Evolutionary conservation across 2,888 invertebrate genomes (phyloP).

Genomic region (Amblyteles armatorius): DNA sequence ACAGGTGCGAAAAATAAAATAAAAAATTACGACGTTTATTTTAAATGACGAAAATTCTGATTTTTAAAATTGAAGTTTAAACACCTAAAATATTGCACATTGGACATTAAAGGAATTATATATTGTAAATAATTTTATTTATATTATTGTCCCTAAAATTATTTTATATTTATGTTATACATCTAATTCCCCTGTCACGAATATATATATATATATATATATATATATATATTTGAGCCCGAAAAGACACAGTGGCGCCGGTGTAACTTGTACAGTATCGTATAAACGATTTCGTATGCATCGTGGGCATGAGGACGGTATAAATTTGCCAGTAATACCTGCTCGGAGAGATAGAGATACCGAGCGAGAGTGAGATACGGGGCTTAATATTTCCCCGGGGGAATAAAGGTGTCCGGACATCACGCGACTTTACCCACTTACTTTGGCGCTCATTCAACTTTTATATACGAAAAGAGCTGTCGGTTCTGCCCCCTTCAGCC

Average conservation of each 20-base stretch:
- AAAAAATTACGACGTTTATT: no score
- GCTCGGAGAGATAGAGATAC: background rate
- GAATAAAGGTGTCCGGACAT: slow-evolving; percentile 34
- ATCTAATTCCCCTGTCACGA: no score
- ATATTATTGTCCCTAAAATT: no score
- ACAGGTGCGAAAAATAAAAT: no score
- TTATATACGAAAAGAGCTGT: slow-evolving; percentile 24
- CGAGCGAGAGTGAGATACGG: slow-evolving; percentile 2
- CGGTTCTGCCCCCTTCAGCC: background rate
- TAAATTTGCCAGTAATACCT: slow-evolving; percentile 9
- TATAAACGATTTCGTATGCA: background rate
- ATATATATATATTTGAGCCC: background rate
- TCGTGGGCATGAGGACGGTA: background rate
- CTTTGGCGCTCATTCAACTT: slow-evolving; percentile 57
- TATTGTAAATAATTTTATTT: no score
- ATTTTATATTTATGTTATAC: no score
- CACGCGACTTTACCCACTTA: slow-evolving; percentile 50
- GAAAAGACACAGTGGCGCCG: background rate
- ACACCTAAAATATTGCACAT: no score
- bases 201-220: no score
- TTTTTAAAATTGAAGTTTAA: no score
- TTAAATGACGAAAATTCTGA: no score
- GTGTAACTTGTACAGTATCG: background rate
- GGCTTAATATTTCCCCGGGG: slow-evolving; percentile 44
- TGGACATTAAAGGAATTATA: no score